phyloP scores from a whole-genome alignment of 1,140 invertebrate species.

The Oedothorax gibbosus region DNA sequence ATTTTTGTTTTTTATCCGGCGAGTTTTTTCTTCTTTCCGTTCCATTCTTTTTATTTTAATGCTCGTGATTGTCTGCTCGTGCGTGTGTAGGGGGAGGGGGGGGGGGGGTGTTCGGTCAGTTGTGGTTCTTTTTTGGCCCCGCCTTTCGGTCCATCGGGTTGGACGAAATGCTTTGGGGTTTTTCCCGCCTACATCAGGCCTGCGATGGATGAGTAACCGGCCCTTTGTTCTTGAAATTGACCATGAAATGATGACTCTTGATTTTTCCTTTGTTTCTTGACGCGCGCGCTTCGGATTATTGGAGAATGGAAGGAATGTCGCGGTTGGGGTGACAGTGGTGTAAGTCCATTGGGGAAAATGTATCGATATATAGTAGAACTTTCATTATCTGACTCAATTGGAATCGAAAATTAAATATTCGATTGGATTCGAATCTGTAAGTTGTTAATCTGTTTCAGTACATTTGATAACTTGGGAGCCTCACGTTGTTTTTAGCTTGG shows the following conservation, averaged over 20 bases:
- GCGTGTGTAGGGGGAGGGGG: slow-evolving; percentile 2
- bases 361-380: too few relatives aligned
- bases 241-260: neutral
- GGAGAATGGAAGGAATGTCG: neutral
- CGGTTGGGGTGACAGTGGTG: neutral
- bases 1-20: slow-evolving; percentile 10
- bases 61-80: slow-evolving; percentile 52
- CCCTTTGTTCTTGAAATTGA: too few relatives aligned
- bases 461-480: too few relatives aligned
- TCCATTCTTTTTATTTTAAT: slow-evolving; percentile 11
- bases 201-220: too few relatives aligned
- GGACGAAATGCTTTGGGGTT: slow-evolving; percentile 24
- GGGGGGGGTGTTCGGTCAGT: slow-evolving; percentile 28
- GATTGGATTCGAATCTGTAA: too few relatives aligned
- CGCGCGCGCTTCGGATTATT: neutral
- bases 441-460: too few relatives aligned
- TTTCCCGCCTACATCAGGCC: slow-evolving; percentile 23
- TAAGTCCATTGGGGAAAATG: too few relatives aligned
- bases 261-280: slow-evolving; percentile 3
- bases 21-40: slow-evolving; percentile 16
- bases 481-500: too few relatives aligned
- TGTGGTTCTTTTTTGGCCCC: slow-evolving; percentile 52
- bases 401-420: too few relatives aligned
- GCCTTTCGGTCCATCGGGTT: slow-evolving; percentile 31
- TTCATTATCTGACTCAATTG: too few relatives aligned